These are phyloP conservation scores for Hemicrepidius hirtus DNA, from an alignment of 2,888 invertebrate genomes.

Conservation along the genomic window DNA sequence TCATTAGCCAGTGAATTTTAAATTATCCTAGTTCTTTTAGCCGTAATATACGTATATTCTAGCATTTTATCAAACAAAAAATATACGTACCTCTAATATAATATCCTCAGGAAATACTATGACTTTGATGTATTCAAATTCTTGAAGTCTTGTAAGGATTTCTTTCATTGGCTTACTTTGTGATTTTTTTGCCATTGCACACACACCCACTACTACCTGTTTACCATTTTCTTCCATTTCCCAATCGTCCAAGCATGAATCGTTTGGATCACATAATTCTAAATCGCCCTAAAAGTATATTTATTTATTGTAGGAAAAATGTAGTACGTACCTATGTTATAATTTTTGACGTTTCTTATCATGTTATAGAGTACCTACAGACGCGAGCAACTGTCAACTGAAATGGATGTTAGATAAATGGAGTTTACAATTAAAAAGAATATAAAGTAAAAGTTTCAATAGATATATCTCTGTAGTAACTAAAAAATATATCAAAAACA, in stretches of 20 bases:
- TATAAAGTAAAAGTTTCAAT: too few relatives aligned
- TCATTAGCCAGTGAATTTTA: too few relatives aligned
- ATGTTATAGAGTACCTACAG: background rate
- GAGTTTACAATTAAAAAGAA: too few relatives aligned
- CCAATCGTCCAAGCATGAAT: slow-evolving; percentile 69
- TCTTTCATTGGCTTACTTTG: slow-evolving; percentile 99
- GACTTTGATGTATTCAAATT: slow-evolving; percentile 97
- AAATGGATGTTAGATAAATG: too few relatives aligned
- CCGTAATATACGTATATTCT: too few relatives aligned
- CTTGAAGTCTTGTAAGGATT: slow-evolving; percentile 95
- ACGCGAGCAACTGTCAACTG: too few relatives aligned
- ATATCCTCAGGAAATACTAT: slow-evolving; percentile 96
- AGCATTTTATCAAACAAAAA: background rate
- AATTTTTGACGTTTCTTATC: too few relatives aligned
- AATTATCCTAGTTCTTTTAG: too few relatives aligned
- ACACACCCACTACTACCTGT: slow-evolving; percentile 97
- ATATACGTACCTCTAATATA: slow-evolving; percentile 87
- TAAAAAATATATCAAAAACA: too few relatives aligned
- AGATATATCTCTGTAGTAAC: too few relatives aligned
- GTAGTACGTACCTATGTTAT: too few relatives aligned
- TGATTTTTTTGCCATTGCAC: slow-evolving; percentile 99
- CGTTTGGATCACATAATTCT: slow-evolving; percentile 81
- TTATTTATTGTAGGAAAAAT: too few relatives aligned
- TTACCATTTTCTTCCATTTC: slow-evolving; percentile 80
- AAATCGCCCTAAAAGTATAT: slow-evolving; percentile 80